These are phyloP conservation scores for Periparus ater DNA, from an alignment of 2,797 vertebrate species.

Conservation along the genomic window DNA sequence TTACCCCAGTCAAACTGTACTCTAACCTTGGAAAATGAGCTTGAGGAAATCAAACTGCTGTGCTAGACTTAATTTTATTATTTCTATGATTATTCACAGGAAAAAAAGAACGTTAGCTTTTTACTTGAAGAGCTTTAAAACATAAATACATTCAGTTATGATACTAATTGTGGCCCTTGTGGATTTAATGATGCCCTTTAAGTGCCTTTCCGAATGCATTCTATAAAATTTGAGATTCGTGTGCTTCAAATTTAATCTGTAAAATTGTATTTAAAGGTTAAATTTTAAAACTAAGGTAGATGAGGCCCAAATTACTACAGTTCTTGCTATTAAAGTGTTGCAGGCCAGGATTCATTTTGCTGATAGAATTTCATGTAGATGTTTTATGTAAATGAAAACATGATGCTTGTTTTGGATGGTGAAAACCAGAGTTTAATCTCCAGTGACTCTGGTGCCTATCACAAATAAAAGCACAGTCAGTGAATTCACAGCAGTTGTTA, in stretches of 20 bases:
- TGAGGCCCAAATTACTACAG: not conserved
- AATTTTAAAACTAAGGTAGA: not conserved
- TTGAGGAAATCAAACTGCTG: not conserved
- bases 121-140: not conserved
- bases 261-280: not conserved
- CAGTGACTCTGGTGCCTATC: not conserved
- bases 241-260: not conserved
- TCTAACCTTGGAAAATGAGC: conserved; percentile 27
- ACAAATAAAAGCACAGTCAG: not conserved
- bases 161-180: not conserved
- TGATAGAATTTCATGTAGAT: not conserved
- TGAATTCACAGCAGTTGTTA: not conserved
- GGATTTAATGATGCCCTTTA: not conserved
- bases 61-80: not conserved
- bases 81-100: not conserved
- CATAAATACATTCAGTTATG: not conserved
- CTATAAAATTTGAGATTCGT: not conserved
- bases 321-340: not conserved
- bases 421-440: not conserved
- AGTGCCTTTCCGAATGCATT: not conserved
- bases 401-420: not conserved
- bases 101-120: not conserved
- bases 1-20: not conserved
- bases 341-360: not conserved
- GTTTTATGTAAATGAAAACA: not conserved